Base-by-base conservation (phyloP, 2,797 vertebrate genomes). In the Diglossa cyanea region DNA sequence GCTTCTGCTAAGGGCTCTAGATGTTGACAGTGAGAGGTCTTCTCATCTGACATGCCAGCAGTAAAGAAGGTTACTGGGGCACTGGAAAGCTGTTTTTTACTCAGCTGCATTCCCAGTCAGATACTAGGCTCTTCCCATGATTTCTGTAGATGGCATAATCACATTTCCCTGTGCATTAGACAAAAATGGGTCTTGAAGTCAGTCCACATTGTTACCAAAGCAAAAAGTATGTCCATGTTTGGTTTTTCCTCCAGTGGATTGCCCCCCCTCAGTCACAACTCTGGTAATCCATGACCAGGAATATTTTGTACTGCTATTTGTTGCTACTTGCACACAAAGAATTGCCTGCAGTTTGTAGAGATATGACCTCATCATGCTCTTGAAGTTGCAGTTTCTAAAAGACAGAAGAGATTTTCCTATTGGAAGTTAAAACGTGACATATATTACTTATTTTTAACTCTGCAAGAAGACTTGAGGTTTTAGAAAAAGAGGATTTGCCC, bases 31-130 rank as follows among this genome's bases (percentile, higher is more conserved):
- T 33, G 39, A 88, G 51, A 77, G 14, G 39, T 80, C 55, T 87
- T 87, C 39, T 86, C 67, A 44, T 81, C 19, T 72, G 58, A 57
- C 2, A 1, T 15, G 51, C 37, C 50, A 77, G 20, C 47, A 71
- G 33, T 78, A 30, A 87, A 67, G 50, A 90, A 83, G 72, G 68
- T 91, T 86, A 79, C 37, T 87, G 65, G 78, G 70, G 79, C 76
- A 23, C 35, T 51, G 23, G 42, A 67, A 85, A 85, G 24, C 57
- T 76, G 33, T 6, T 76, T 92, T 5, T 85, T 92, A 35, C 23
- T n/a, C 47, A 71, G 23, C 70, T 78, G 28, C 0, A 0, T 86
- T 95, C 61, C 40, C 30, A 28, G 9, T 68, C 39, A 79, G 33
- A 25, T 42, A 20, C 10, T 31, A 7, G 37, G 14, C 31, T 62